phyloP scores from a whole-genome alignment of 2,113 vertebrate genomes.

The Lophochroa leadbeateri region DNA sequence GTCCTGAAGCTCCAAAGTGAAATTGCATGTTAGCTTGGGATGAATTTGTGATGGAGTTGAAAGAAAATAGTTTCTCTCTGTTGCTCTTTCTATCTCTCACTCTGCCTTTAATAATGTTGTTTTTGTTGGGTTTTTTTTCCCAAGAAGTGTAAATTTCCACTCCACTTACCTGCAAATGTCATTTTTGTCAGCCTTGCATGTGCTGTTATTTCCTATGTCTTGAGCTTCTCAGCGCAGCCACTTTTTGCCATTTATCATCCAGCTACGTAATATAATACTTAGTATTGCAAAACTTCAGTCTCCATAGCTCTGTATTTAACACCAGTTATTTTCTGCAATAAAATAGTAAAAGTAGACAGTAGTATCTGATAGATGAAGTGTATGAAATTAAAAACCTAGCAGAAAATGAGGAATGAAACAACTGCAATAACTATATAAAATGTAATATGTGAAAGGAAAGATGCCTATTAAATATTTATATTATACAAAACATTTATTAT shows the following conservation, averaged over 20 bases:
- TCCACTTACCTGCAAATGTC: conserved; percentile 25
- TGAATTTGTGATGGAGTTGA: neutral
- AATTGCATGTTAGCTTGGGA: neutral
- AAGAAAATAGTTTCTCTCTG: neutral
- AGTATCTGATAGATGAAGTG: neutral
- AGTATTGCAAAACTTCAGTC: neutral
- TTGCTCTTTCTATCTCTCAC: neutral
- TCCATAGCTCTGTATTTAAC: neutral
- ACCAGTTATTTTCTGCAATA: neutral
- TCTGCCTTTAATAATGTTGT: neutral
- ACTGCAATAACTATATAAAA: neutral
- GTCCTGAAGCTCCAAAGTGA: neutral
- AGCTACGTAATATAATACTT: neutral
- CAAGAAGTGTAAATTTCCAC: conserved; percentile 15
- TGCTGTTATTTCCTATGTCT: neutral
- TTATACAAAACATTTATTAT: neutral
- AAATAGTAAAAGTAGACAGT: neutral
- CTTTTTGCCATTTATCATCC: neutral
- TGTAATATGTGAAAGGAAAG: neutral
- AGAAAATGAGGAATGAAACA: neutral
- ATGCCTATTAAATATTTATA: neutral
- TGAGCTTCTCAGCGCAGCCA: neutral
- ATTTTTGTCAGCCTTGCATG: neutral
- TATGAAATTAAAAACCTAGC: neutral
- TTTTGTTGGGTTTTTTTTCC: neutral